Evolutionary conservation across 2,113 vertebrate species (phyloP), one percentile per base, ranked within the genome.

Genomic region (Recurvirostra avosetta): DNA sequence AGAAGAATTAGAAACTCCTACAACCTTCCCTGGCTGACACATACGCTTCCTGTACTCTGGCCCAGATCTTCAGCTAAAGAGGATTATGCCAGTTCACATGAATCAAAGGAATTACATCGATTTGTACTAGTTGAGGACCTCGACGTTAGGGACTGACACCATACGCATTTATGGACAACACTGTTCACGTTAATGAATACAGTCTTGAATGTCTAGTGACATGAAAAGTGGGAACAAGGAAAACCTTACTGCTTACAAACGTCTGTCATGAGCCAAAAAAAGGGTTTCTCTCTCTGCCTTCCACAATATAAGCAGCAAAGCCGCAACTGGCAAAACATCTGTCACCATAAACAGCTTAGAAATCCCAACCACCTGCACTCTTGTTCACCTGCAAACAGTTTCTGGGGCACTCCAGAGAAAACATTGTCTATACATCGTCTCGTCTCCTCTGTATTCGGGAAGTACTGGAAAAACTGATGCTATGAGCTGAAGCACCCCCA

Each of bases 1-100:
- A 88, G 74, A 80, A 92, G 68, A 91, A 88, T 76, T 61, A 88
- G 53, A 62, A 94, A 47, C 32, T 52, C 66, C 59, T 59, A 53
- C 47, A 40, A 19, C 30, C 23, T 93, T 88, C 41, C 26, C 72
- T 81, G 22, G 41, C 68, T 90, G 88, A 77, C 34, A 50, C 20
- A 40, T 40, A 23, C 0, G 0, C 41, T 86, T 88, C 88, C 90
- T 73, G 34, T 82, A 30, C 63, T 55, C 58, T 80, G 47, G 38
- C 14, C 50, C 29, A 55, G 47, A 63, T 41, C 47, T 80, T 71
- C 59, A 77, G 27, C 67, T 79, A 50, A 80, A 50, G 10, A 62
- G 50, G 45, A 86, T 86, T 79, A 67, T 50, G 81, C 45, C 41
- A 88, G 55, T 74, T 92, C 32, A 59, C 16, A 20, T 83, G 80